phyloP scores from a whole-genome alignment of 2,797 vertebrate genomes.

The Microctenopoma stevenorrisi region DNA sequence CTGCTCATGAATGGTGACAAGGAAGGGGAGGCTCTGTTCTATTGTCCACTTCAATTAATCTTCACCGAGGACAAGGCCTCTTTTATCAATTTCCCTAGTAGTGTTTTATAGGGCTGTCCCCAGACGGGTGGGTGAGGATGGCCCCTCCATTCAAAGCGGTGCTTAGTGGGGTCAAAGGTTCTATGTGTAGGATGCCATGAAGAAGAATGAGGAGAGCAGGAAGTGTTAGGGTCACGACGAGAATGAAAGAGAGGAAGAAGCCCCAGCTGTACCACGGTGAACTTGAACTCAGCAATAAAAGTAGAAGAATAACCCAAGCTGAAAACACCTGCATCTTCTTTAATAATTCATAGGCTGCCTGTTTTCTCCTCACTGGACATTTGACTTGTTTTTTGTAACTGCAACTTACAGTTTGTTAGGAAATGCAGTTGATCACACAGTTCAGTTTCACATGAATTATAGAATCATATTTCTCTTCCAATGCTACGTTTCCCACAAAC shows the following conservation, averaged over 20 bases:
- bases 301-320: constrained; percentile 27
- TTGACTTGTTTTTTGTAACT: not conserved
- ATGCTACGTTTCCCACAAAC: constrained; percentile 61
- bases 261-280: constrained; percentile 49
- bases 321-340: constrained; percentile 46
- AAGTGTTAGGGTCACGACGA: constrained; percentile 65
- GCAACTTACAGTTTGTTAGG: not conserved
- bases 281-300: constrained; percentile 65
- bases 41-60: constrained; percentile 71
- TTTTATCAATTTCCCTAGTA: constrained; percentile 59
- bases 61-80: constrained; percentile 70
- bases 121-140: constrained; percentile 55
- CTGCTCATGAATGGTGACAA: constrained; percentile 61
- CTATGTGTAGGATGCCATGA: constrained; percentile 58
- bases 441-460: constrained; percentile 38
- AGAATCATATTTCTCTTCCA: constrained; percentile 58
- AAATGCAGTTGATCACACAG: not conserved
- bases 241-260: constrained; percentile 43
- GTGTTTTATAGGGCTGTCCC: constrained; percentile 58
- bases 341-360: constrained; percentile 24
- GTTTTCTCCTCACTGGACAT: too few species aligned
- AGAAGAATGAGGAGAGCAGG: constrained; percentile 69
- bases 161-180: constrained; percentile 62
- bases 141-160: constrained; percentile 55
- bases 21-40: constrained; percentile 49